phyloP scores from a whole-genome alignment of 2,888 invertebrate genomes.

The Scelioninae gen. 1 region DNA sequence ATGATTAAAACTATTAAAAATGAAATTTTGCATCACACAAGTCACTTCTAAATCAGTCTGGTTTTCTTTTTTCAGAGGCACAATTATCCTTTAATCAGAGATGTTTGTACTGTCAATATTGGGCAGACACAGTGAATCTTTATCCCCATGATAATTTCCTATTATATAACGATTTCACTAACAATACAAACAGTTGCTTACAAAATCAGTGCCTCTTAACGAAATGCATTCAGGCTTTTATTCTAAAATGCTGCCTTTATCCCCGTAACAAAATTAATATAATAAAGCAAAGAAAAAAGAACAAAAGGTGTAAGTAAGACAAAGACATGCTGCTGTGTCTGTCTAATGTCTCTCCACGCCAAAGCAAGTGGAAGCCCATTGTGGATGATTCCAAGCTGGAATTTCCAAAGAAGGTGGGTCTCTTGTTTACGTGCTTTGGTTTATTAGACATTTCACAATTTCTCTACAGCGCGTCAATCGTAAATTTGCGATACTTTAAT shows the following conservation, averaged over 20 bases:
- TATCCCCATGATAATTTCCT: slow-evolving; percentile 72
- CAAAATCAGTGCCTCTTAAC: slow-evolving; percentile 75
- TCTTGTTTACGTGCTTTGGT: slow-evolving; percentile 58
- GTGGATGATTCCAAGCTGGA: slow-evolving; percentile 78
- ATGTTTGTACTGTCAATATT: slow-evolving; percentile 81
- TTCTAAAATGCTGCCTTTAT: slow-evolving; percentile 82
- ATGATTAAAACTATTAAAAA: neutral
- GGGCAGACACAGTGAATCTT: slow-evolving; percentile 82
- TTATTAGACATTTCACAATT: slow-evolving; percentile 35
- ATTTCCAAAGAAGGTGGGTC: slow-evolving; percentile 80
- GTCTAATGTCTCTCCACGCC: slow-evolving; percentile 79
- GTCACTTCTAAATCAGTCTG: slow-evolving; percentile 82
- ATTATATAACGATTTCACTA: slow-evolving; percentile 17
- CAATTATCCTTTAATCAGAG: slow-evolving; percentile 81
- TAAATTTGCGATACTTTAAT: slow-evolving; percentile 18
- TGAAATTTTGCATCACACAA: slow-evolving; percentile 72
- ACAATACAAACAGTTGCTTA: slow-evolving; percentile 12
- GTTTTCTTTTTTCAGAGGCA: slow-evolving; percentile 83
- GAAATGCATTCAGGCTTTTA: slow-evolving; percentile 81
- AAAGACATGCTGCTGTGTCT: slow-evolving; percentile 79
- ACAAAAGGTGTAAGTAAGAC: slow-evolving; percentile 34
- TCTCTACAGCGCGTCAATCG: slow-evolving; percentile 11
- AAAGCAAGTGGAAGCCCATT: slow-evolving; percentile 76
- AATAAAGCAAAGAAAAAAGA: slow-evolving; percentile 12
- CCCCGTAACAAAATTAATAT: slow-evolving; percentile 74